Evolutionary conservation across 30 jellyfish, hydroid and myxozoan genomes (phyloP).

Genomic region (Chrysaora quinquecirrha): DNA sequence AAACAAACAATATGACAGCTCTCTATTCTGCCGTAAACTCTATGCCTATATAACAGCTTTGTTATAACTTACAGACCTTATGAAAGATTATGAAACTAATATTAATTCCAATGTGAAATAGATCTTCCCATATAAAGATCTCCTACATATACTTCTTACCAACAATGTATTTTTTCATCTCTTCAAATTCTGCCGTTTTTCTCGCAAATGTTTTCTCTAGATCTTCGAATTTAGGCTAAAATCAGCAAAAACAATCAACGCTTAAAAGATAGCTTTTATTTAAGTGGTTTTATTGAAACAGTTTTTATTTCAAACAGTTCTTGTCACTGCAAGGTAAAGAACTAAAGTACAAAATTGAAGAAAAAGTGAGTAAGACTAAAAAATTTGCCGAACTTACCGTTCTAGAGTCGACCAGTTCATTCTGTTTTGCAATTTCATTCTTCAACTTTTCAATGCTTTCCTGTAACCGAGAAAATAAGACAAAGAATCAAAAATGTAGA

Average conservation of each 20-base stretch:
- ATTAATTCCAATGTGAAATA: too few relatives aligned
- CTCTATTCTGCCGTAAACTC: too few relatives aligned
- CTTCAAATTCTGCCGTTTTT: slow-evolving; percentile 64
- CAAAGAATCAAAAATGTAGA: neutral
- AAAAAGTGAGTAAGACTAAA: neutral
- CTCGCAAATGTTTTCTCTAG: slow-evolving; percentile 45
- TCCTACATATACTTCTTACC: slow-evolving; percentile 37
- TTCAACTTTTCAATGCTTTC: slow-evolving; percentile 22
- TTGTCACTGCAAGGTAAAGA: too few relatives aligned
- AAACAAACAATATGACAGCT: neutral
- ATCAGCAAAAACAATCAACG: too few relatives aligned
- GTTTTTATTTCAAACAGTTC: too few relatives aligned
- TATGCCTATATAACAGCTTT: too few relatives aligned
- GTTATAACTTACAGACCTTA: too few relatives aligned
- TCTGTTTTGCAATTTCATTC: slow-evolving; percentile 29
- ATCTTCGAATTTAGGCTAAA: slow-evolving; percentile 66
- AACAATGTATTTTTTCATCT: slow-evolving; percentile 73
- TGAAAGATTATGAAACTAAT: too few relatives aligned
- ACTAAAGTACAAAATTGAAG: neutral
- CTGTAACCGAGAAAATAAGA: neutral
- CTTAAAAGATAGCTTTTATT: too few relatives aligned
- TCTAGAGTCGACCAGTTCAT: slow-evolving; percentile 7
- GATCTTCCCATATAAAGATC: too few relatives aligned
- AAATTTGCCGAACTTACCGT: slow-evolving; percentile 15
- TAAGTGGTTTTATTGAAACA: too few relatives aligned